These are phyloP conservation scores for human DNA, from an alignment of 2,113 vertebrate genomes.

Conservation along the genomic window GRCh38 chr2:103668001-103668500, in stretches of 20 bases:
- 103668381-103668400: neutral
- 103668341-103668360: neutral
- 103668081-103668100: neutral
- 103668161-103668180: neutral
- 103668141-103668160: neutral
- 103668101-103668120: slow-evolving; percentile 22
- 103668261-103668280: neutral
- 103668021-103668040: too few relatives aligned
- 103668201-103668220: neutral
- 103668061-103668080: neutral
- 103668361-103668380: neutral
- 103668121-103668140: neutral
- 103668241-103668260: neutral
- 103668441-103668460: neutral
- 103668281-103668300: neutral
- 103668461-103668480: neutral
- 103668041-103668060: neutral
- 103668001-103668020: slow-evolving; percentile 1
- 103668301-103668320: neutral
- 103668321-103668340: neutral
- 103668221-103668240: neutral
- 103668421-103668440: neutral
- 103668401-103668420: neutral
- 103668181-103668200: neutral
- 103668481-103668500: neutral